Evolutionary conservation across 2,888 invertebrate genomes (phyloP), one percentile per base, ranked within the genome.

Genomic region (Morpho helenor): DNA sequence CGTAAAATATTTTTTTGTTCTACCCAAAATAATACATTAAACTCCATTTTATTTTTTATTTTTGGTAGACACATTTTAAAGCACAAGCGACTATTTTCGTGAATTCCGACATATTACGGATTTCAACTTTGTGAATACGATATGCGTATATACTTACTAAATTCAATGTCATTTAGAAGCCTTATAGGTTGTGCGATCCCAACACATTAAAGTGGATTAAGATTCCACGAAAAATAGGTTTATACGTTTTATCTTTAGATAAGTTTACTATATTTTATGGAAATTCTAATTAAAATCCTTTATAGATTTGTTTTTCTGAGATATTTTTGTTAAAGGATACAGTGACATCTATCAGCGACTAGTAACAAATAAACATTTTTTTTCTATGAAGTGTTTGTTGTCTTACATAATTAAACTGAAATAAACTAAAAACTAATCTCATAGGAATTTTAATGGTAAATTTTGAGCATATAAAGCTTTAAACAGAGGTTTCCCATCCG

Each of bases 91-190:
- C 47, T 22, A 7, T 43, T 16, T 49, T 16, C 2, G 2, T 22
- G 4, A 7, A 4, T 43, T 2, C 3, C 50, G 22, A 23, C 42
- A 43, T 16, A 16, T 42, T 1, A 4, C 5, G 31, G 5, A 5
- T 31, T 31, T 31, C 31, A 31, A 31, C 31, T 3, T 31, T 31
- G 31, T 31, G 31, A 31, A 31, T 31, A 31, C 31, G 31, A 31
- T 40, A 40, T 40, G 39, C n/a, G 49, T 31, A 49, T 9, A 39
- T 40, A 52, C 7, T 3, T n/a, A 42, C 40, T 10, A 49, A 44
- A 42, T 47, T 55, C 61, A 61, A 58, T 61, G 61, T 52, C 61
- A 51, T 9, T 42, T 23, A 7, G 61, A 61, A 61, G 40, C 61
- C 61, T 4, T 46, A 57, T 16, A 50, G 5, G 31, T 31, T 31